Evolutionary conservation across 92 coral and sea anemone species (phyloP).

Genomic region (Phenganax stokvisi): DNA sequence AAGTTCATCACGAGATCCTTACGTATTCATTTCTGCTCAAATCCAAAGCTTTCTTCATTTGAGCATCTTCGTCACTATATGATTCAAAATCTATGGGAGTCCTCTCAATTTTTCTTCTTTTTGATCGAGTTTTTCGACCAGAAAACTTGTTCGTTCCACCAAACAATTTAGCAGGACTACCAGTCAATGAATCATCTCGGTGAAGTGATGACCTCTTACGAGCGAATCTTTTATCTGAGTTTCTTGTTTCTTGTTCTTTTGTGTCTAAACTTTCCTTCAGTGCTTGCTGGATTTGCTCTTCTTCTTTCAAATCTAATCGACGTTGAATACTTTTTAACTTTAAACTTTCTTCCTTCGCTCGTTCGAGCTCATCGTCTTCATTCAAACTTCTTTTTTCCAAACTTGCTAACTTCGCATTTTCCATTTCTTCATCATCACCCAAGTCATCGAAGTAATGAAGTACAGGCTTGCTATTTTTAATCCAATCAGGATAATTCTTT

Average conservation of each 20-base stretch:
- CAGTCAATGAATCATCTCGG: too few relatives aligned
- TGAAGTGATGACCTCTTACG: too few relatives aligned
- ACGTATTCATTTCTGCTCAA: constrained; percentile 46
- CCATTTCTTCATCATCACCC: constrained; percentile 20
- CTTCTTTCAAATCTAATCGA: constrained; percentile 35
- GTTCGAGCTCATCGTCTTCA: not conserved
- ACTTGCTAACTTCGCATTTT: not conserved
- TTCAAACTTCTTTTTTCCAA: not conserved
- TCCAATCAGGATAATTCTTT: constrained; percentile 17
- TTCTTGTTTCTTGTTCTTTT: not conserved
- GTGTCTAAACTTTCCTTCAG: constrained; percentile 49
- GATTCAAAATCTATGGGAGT: not conserved
- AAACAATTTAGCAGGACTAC: not conserved
- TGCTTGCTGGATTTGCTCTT: constrained; percentile 60
- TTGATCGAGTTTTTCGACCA: not conserved
- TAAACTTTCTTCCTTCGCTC: not conserved
- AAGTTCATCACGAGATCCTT: not conserved
- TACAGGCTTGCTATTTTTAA: not conserved
- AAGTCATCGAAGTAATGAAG: constrained; percentile 21
- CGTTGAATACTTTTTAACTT: not conserved
- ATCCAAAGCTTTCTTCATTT: constrained; percentile 59
- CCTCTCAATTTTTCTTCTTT: constrained; percentile 32
- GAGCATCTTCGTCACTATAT: constrained; percentile 50
- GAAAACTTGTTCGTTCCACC: not conserved
- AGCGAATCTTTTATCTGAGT: not conserved